These are phyloP conservation scores for Lasioglossum oenotherae DNA, from an alignment of 2,888 invertebrate genomes.

Conservation along the genomic window DNA sequence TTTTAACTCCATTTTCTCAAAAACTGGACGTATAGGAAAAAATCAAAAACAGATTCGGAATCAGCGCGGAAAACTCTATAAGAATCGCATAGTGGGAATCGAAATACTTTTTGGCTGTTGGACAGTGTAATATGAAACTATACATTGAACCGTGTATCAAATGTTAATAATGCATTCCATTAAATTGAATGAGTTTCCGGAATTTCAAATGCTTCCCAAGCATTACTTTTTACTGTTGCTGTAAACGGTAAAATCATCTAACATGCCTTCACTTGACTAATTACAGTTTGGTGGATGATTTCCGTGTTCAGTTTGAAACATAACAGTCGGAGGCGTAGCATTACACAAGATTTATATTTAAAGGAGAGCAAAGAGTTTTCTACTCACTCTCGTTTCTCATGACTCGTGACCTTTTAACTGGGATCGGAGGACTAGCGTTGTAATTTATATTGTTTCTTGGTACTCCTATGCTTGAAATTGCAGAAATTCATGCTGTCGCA, in stretches of 20 bases:
- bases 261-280: background rate
- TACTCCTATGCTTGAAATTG: conserved; percentile 27
- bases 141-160: background rate
- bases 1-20: too few species aligned
- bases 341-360: conserved; percentile 11
- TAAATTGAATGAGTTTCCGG: background rate
- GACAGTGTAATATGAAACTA: background rate
- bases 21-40: too few species aligned
- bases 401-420: conserved; percentile 32
- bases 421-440: conserved; percentile 29
- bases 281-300: background rate
- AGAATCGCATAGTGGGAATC: too few species aligned
- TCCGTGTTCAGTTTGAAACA: background rate
- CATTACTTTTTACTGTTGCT: background rate
- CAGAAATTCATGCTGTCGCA: conserved; percentile 29
- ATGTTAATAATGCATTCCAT: background rate
- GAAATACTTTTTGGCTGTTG: too few species aligned
- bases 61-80: too few species aligned
- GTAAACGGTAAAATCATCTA: background rate
- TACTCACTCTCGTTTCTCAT: conserved; percentile 31
- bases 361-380: conserved; percentile 17
- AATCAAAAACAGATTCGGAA: too few species aligned
- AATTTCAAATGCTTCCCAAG: background rate
- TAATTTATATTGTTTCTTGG: conserved; percentile 35
- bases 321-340: background rate